A percentile compares a stretch with the other conserved stretches of the same genome.
These are phyloP conservation scores for Selenia dentaria DNA, from an alignment of 2,888 invertebrate species.

Conservation along the genomic window DNA sequence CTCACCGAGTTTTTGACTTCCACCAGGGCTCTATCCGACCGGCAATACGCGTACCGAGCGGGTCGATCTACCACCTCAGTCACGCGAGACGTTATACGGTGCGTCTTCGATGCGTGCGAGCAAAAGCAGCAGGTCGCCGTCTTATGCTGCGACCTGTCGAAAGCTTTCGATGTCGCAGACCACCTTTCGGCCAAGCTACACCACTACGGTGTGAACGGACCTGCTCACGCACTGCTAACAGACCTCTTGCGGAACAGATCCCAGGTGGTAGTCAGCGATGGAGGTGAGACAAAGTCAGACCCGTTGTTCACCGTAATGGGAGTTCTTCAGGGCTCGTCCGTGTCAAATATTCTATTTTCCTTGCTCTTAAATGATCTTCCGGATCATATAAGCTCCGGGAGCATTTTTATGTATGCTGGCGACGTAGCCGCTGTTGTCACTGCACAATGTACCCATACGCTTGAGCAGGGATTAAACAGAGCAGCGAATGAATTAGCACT, in stretches of 20 bases:
- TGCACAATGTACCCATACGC: neutral
- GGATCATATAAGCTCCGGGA: neutral
- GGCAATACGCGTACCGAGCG: neutral
- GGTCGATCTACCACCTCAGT: neutral
- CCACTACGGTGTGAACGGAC: slow-evolving; percentile 3
- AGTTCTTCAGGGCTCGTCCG: slow-evolving; percentile 6
- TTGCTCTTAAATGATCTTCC: neutral
- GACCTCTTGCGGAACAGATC: neutral
- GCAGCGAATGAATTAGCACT: neutral
- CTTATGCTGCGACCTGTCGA: slow-evolving; percentile 9
- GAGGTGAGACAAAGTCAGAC: neutral
- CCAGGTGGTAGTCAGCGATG: slow-evolving; percentile 1
- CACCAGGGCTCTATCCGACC: neutral
- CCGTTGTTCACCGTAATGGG: neutral
- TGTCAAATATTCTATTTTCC: slow-evolving; percentile 1
- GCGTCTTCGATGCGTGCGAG: neutral
- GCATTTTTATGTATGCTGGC: neutral
- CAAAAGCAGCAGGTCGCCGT: neutral
- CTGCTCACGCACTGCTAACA: neutral
- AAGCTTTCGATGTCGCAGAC: slow-evolving; percentile 5
- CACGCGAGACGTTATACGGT: neutral
- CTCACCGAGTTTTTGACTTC: neutral
- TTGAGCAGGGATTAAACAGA: neutral
- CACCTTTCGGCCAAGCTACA: slow-evolving; percentile 2
- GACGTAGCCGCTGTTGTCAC: neutral